A percentile compares a stretch with the other conserved stretches of the same genome.
phyloP scores from a whole-genome alignment of 2,888 invertebrate genomes.

The Andrena hattorfiana region DNA sequence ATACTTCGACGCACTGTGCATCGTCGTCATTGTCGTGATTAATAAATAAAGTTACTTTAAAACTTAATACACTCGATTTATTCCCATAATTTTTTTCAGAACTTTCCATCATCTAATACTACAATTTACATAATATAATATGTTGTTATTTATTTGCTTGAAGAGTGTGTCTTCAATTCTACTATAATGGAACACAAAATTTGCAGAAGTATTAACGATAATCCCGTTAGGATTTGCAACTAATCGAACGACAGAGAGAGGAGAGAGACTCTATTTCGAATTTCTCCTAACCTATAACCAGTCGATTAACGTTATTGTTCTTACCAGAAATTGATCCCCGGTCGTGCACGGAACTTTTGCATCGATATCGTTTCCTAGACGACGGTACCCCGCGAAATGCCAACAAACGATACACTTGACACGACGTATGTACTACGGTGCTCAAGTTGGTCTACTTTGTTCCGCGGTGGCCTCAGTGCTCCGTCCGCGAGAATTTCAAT shows the following conservation, averaged over 20 bases:
- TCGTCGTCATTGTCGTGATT: background rate
- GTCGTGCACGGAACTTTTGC: constrained; percentile 10
- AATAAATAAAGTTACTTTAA: background rate
- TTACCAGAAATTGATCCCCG: constrained; percentile 44
- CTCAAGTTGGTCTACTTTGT: constrained; percentile 20
- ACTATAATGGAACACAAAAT: too few relatives aligned
- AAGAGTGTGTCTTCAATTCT: too few relatives aligned
- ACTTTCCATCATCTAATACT: too few relatives aligned
- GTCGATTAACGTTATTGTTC: constrained; percentile 9
- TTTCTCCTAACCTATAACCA: background rate
- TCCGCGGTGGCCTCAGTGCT: constrained; percentile 5
- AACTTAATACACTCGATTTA: background rate
- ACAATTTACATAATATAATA: too few relatives aligned
- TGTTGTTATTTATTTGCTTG: too few relatives aligned
- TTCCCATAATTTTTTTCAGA: too few relatives aligned
- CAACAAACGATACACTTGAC: constrained; percentile 48
- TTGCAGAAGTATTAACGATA: too few relatives aligned
- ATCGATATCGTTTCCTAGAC: constrained; percentile 64
- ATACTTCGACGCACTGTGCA: too few relatives aligned
- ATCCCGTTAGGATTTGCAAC: background rate
- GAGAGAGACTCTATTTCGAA: too few relatives aligned
- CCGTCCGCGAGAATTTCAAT: constrained; percentile 9
- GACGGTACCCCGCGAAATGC: constrained; percentile 31
- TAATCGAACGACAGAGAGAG: background rate
- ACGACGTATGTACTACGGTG: constrained; percentile 5